These are phyloP conservation scores for Piezodorus guildinii DNA, from an alignment of 1,140 invertebrate genomes.

Conservation along the genomic window DNA sequence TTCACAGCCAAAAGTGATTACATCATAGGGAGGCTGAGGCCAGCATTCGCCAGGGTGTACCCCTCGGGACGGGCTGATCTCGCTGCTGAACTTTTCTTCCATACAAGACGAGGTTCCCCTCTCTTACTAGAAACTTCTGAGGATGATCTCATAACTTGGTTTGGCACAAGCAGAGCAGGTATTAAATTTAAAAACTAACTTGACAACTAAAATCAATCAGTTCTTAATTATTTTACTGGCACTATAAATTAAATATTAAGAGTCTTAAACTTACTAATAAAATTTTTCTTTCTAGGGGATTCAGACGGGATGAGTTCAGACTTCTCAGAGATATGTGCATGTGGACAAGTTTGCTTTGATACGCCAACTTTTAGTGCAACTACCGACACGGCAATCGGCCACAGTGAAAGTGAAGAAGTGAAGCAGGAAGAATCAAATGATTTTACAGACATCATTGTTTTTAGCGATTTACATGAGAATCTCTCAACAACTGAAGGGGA, in stretches of 20 bases:
- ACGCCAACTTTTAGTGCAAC: not conserved
- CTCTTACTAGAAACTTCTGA: conserved; percentile 44
- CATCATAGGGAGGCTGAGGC: conserved; percentile 43
- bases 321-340: conserved; percentile 27
- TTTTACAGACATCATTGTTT: conserved; percentile 27
- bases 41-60: conserved; percentile 47
- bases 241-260: no score
- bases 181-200: not conserved
- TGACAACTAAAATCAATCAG: not conserved
- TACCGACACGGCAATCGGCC: not conserved
- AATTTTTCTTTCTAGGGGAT: conserved; percentile 18
- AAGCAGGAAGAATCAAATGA: conserved; percentile 20
- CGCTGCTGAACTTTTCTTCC: conserved; percentile 48
- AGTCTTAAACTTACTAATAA: no score
- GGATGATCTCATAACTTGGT: conserved; percentile 52
- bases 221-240: no score
- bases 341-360: conserved; percentile 22
- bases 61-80: conserved; percentile 44
- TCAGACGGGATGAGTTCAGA: conserved; percentile 23
- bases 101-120: conserved; percentile 41
- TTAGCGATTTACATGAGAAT: conserved; percentile 24
- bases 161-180: conserved; percentile 33
- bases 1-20: conserved; percentile 43
- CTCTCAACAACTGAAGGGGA: conserved; percentile 16
- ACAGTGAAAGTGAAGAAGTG: conserved; percentile 11